A percentile compares a stretch with the other conserved stretches of the same genome.
phyloP scores from a whole-genome alignment of 2,113 vertebrate species.

The Anolis carolinensis region DNA sequence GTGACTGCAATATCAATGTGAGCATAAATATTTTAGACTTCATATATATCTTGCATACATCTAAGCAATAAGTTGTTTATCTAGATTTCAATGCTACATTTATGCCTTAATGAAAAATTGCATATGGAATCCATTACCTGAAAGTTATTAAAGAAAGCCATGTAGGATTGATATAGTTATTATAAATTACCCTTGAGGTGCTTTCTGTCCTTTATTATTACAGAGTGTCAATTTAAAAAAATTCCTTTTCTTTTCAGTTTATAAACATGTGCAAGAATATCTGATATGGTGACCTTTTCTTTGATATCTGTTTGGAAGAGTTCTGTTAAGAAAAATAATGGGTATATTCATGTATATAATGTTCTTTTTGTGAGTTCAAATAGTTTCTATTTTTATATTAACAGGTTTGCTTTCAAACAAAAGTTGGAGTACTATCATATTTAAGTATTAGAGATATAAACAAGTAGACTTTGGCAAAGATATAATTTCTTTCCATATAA shows the following conservation, averaged over 20 bases:
- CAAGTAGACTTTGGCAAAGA: neutral
- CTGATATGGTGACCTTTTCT: slow-evolving; percentile 8
- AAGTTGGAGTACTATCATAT: neutral
- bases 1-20: no score
- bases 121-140: neutral
- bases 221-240: neutral
- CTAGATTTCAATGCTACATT: neutral
- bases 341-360: neutral
- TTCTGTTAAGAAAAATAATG: neutral
- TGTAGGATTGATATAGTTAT: slow-evolving; percentile 17
- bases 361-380: neutral
- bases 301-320: neutral
- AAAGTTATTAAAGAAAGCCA: slow-evolving; percentile 11
- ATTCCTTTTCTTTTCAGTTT: slow-evolving; percentile 19
- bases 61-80: neutral
- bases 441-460: slow-evolving; percentile 3
- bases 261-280: slow-evolving; percentile 9
- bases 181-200: neutral
- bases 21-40: neutral
- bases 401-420: neutral
- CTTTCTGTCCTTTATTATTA: slow-evolving; percentile 12
- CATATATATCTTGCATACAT: neutral
- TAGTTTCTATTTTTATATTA: neutral
- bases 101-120: slow-evolving; percentile 14
- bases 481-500: neutral